Percentiles rank a stretch among this genome's conserved stretches.
phyloP scores from a whole-genome alignment of 2,888 invertebrate genomes.

The Drosophila emarginata region DNA sequence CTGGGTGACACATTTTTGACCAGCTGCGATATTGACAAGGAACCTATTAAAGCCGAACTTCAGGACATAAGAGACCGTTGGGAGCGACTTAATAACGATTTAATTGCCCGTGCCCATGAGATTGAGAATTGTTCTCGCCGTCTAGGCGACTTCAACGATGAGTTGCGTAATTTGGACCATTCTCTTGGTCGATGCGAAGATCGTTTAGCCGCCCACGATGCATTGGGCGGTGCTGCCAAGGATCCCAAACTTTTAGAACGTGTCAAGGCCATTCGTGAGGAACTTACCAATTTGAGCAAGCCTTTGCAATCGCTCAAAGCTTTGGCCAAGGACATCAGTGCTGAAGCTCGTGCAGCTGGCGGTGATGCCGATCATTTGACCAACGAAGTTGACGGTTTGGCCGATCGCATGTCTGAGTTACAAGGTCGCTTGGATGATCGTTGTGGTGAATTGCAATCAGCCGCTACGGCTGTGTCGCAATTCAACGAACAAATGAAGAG shows the following conservation, averaged over 20 bases:
- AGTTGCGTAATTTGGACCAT: conserved; percentile 91
- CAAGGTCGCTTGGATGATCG: conserved; percentile 90
- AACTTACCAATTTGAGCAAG: conserved; percentile 89
- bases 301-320: conserved; percentile 85
- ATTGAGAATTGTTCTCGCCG: conserved; percentile 91
- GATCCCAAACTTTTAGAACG: conserved; percentile 93
- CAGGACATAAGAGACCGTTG: conserved; percentile 92
- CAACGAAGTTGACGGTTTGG: conserved; percentile 90
- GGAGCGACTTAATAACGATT: conserved; percentile 94
- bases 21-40: conserved; percentile 95
- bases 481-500: conserved; percentile 94
- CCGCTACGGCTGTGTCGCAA: conserved; percentile 92
- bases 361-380: conserved; percentile 90
- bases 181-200: conserved; percentile 94
- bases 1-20: conserved; percentile 94
- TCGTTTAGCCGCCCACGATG: conserved; percentile 87
- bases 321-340: conserved; percentile 89
- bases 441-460: conserved; percentile 90
- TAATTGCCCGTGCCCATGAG: conserved; percentile 80
- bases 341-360: conserved; percentile 89
- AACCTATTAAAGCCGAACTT: conserved; percentile 92
- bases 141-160: conserved; percentile 92
- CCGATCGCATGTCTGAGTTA: conserved; percentile 90
- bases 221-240: conserved; percentile 88
- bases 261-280: conserved; percentile 92